Evolutionary conservation across 2,888 invertebrate species (phyloP), one percentile per base, ranked within the genome.

Genomic region (Lasioglossum leucozonium): DNA sequence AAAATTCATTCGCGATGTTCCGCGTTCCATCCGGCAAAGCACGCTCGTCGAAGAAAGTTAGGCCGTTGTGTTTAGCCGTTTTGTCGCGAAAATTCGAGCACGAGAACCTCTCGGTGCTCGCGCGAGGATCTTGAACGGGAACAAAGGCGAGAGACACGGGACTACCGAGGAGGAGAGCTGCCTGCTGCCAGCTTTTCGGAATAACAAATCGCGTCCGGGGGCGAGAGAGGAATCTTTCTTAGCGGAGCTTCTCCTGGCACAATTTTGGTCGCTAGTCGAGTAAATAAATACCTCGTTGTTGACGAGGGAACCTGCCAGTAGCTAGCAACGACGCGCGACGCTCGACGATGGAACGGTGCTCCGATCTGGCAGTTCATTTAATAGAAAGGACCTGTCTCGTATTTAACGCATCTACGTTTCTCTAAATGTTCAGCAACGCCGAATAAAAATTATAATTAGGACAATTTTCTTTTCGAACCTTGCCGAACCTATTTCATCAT

Each of bases 61-160:
- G 58, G 30, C 65, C 34, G 62, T 16, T 16, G 30, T 34, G 65
- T 34, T 65, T 65, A 34, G 65, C 67, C 40, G 40, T 40, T 69
- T 37, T 40, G 40, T 69, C 40, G 69, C n/a, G 40, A 22, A 69
- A 37, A 40, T 69, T 69, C 69, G n/a, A 40, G 69, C 69, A 65
- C 65, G 18, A 22, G 34, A 18, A 18, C 58, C n/a, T n/a, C n/a
- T 16, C 51, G 2, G 51, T 51, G 34, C 18, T 34, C 65, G 65
- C 58, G 58, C 65, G 65, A 34, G 34, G 0, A 65, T 65, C 65
- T 65, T 34, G 65, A 65, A 65, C 65, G 65, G 51, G 65, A 65
- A 65, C 65, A 65, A 65, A 65, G 34, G 30, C 65, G 26, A 22
- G 18, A n/a, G n/a, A 5, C 47, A 47, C 58, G 34, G 18, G 26